A percentile compares a stretch with the other conserved stretches of the same genome.
These are phyloP conservation scores for Himalopsyche phryganea DNA, from an alignment of 1,140 invertebrate species.

Conservation along the genomic window DNA sequence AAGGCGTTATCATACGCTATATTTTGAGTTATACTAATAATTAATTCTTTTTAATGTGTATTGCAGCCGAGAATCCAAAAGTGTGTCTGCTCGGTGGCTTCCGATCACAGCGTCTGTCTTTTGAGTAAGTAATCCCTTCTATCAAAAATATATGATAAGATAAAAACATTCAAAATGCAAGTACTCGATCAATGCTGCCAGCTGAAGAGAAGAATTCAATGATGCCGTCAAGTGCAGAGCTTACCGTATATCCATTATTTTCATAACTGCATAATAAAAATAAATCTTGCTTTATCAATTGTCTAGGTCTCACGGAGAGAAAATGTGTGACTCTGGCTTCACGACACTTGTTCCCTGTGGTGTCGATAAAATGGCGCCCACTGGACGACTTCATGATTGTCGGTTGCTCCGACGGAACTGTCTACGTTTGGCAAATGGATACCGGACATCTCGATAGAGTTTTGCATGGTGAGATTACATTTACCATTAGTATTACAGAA, in stretches of 20 bases:
- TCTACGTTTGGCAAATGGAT: conserved; percentile 99
- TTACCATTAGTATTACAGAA: conserved; percentile 83
- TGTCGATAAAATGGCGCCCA: conserved; percentile 95
- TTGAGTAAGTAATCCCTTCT: conserved; percentile 66
- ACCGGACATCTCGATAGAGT: conserved; percentile 96
- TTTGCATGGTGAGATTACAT: conserved; percentile 64
- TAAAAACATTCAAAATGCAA: too few species aligned
- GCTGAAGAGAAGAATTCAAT: too few species aligned
- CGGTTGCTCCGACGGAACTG: conserved; percentile 94
- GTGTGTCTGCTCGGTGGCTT: conserved; percentile 94
- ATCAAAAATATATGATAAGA: too few species aligned
- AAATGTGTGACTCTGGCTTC: conserved; percentile 95
- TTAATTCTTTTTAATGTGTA: too few species aligned
- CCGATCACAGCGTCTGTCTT: conserved; percentile 94
- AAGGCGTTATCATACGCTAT: too few species aligned
- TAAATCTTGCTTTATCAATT: too few species aligned
- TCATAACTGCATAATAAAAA: too few species aligned
- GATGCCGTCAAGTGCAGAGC: too few species aligned
- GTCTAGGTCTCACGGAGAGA: conserved; percentile 74
- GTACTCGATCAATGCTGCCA: too few species aligned
- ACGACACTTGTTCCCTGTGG: conserved; percentile 93
- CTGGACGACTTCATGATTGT: conserved; percentile 98
- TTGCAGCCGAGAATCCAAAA: conserved; percentile 85
- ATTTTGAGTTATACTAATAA: too few species aligned
- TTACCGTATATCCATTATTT: too few species aligned